Base-by-base conservation (phyloP, 2,797 vertebrate genomes). In the Oceanodroma leucorhoa region DNA sequence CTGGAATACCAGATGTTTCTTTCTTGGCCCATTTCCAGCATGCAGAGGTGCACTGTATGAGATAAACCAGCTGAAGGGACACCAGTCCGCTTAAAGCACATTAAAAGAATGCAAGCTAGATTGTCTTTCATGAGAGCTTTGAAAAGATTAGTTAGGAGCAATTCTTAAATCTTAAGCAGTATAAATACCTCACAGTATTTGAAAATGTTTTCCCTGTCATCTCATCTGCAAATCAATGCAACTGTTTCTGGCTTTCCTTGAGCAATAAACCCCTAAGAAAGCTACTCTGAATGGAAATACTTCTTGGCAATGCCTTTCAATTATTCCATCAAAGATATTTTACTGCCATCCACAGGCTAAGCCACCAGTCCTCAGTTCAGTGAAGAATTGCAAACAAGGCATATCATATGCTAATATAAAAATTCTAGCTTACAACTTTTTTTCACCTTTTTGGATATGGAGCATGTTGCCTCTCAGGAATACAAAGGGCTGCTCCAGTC, bases 281-380 rank as follows among this genome's bases (percentile, higher is more conserved):
- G 36, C 60, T 66, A 38, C 54, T 90, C 53, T 57, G 81, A 89
- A 95, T 92, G 78, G 89, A 95, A 96, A 90, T 94, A 65, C 61
- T 79, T 82, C 64, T 92, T 4, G 5, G 57, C 84, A 91, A 72
- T 95, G 86, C 64, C 80, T 95, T 95, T 92, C 93, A 95, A 93
- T 95, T 94, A 96, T 94, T 80, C 81, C 71, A 92, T 94, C 94
- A 91, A 92, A 95, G 83, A 94, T 95, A 95, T 96, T 96, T 97
- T 96, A 96, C 94, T 94, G 93, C 92, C 96, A 94, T 94, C 93
- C 96, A 96, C 90, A 79, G 83, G 93, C 95, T 91, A 87, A 86
- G 88, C 40, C 72, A 83, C 80, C 79, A 91, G 86, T 64, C 51
- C 91, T 89, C 81, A 67, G 87, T 82, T 95, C 91, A 80, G 69